Base-by-base conservation (phyloP, 2,113 vertebrate genomes). In the Alexandromys fortis region DNA sequence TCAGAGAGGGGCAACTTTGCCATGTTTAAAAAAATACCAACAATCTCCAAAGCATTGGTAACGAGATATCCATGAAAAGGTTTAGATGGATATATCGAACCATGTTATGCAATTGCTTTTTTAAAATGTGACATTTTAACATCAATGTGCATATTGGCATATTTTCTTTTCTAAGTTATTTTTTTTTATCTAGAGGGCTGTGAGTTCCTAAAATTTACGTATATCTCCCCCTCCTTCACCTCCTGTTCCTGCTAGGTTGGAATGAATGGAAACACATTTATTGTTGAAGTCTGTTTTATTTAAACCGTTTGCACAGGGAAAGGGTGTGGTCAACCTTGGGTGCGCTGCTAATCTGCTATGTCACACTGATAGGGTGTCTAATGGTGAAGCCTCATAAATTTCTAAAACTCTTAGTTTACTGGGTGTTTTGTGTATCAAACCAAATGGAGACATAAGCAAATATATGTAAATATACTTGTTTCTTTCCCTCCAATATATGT, bases 21-120 rank as follows among this genome's bases (percentile, higher is more conserved):
- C 86, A 68, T 33, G 5, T 87, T 68, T 68, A 33, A 14, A 68
- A 79, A 28, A 92, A 90, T 88, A 87, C 12, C n/a, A 76, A 6
- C 63, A 82, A 85, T 45, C 63, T 95, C 24, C n/a, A 95, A 87
- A 95, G 49, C 28, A 94, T 42, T 92, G 81, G 28, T 22, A 86
- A 82, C 49, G 63, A 94, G 42, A 49, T 58, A 35, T 55, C 92
- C 12, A 86, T 47, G 77, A 70, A 89, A 87, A 95, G 72, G 4
- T 86, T 86, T 67, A 76, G 52, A 81, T 70, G 61, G 55, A 67
- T 89, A 26, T 89, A n/a, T 35, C 70, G 63, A 79, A 79, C 52
- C 42, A 38, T 77, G 75, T 49, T 90, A 70, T 45, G 4, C 28
- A 73, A 21, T 83, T 85, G 35, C 85, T 95, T 70, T 73, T 42